Conservation (phyloP, 1,140 invertebrate species). For the Ips nitidus region DNA sequence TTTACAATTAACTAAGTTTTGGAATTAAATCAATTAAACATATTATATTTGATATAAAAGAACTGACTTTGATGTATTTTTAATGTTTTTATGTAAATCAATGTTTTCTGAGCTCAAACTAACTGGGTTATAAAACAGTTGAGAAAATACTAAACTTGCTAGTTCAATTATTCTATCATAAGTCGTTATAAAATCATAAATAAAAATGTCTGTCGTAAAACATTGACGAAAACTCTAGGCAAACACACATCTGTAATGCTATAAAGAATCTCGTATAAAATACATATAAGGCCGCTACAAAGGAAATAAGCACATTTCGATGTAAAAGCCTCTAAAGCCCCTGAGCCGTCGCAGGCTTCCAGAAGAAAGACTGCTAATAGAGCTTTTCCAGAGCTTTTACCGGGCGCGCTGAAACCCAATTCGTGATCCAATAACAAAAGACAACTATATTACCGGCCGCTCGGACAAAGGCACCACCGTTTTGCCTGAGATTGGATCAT, state of each 20-base stretch:
- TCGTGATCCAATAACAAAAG: conserved; percentile 56
- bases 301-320: conserved; percentile 52
- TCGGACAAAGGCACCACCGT: conserved; percentile 46
- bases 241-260: conserved; percentile 18
- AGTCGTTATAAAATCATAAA: background rate
- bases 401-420: conserved; percentile 52
- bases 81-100: too few relatives aligned
- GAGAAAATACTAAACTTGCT: too few relatives aligned
- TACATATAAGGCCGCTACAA: conserved; percentile 19
- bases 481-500: conserved; percentile 35
- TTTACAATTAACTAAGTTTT: too few relatives aligned
- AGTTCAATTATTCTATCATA: too few relatives aligned
- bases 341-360: conserved; percentile 50
- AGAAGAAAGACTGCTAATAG: conserved; percentile 55
- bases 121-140: too few relatives aligned
- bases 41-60: too few relatives aligned
- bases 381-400: conserved; percentile 53
- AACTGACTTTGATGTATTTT: too few relatives aligned
- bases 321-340: conserved; percentile 52
- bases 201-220: background rate
- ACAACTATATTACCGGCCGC: conserved; percentile 54
- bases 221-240: background rate
- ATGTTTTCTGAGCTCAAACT: too few relatives aligned
- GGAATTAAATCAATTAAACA: too few relatives aligned
- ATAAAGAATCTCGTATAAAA: conserved; percentile 27